phyloP scores from a whole-genome alignment of 2,797 vertebrate genomes.

The Alfaro cultratus region DNA sequence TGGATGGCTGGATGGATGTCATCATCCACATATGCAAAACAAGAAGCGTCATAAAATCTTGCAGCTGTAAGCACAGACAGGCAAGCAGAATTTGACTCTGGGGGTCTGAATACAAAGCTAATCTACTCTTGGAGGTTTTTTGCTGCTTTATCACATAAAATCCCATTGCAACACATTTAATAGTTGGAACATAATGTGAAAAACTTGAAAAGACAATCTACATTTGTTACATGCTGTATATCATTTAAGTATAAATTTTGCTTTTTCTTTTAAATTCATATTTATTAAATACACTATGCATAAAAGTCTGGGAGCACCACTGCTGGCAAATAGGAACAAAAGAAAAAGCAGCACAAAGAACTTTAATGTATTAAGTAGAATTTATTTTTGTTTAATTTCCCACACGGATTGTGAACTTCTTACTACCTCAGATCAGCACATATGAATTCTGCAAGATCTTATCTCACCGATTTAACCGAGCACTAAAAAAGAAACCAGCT shows the following conservation, averaged over 20 bases:
- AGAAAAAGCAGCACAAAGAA: conserved; percentile 21
- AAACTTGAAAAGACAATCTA: not conserved
- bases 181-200: not conserved
- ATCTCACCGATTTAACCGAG: conserved; percentile 65
- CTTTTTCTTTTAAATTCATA: not conserved
- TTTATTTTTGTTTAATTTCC: conserved; percentile 60
- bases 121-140: not conserved
- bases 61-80: not conserved
- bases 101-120: not conserved
- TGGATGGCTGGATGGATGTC: too few relatives aligned
- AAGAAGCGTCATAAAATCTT: not conserved
- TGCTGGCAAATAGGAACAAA: not conserved
- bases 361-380: conserved; percentile 24
- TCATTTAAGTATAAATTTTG: not conserved
- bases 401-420: conserved; percentile 42
- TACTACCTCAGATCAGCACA: conserved; percentile 45
- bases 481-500: conserved; percentile 71
- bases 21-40: not conserved
- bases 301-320: not conserved
- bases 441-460: conserved; percentile 54
- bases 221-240: not conserved
- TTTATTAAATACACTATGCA: not conserved
- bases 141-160: not conserved
- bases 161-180: not conserved
- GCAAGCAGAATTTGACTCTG: not conserved